A percentile compares a stretch with the other conserved stretches of the same genome.
Conservation (phyloP, 2,888 invertebrate genomes). For the Temnothorax unifasciatus region DNA sequence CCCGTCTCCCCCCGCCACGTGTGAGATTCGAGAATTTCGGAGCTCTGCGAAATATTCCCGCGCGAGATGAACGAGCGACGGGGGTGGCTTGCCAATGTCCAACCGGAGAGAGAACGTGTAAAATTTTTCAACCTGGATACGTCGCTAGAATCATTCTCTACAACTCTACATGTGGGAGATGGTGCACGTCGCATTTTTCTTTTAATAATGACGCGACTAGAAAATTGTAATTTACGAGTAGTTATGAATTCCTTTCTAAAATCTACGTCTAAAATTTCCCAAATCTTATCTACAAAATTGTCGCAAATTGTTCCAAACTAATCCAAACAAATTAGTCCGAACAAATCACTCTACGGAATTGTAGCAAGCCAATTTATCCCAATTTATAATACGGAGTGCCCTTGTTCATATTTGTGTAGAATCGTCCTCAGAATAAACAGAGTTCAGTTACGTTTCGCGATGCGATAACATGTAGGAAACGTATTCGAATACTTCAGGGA, state of each 20-base stretch:
- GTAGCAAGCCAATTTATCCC: not conserved
- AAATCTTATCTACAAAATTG: not conserved
- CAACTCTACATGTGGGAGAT: not conserved
- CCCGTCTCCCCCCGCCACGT: not conserved
- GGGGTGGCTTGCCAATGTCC: not conserved
- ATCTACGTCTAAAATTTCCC: not conserved
- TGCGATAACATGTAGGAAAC: not conserved
- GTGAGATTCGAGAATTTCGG: conserved; percentile 53
- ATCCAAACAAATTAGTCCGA: not conserved
- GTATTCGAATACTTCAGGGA: not conserved
- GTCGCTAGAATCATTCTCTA: not conserved
- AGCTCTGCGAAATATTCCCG: conserved; percentile 48
- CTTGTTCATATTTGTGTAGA: not conserved
- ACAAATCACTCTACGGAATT: not conserved
- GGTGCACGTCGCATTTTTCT: not conserved
- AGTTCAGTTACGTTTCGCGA: not conserved
- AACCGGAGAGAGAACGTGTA: not conserved
- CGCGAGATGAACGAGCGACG: conserved; percentile 16
- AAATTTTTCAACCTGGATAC: conserved; percentile 17
- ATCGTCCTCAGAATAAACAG: not conserved
- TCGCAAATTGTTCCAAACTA: not conserved
- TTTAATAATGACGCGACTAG: not conserved
- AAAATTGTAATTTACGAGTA: conserved; percentile 18
- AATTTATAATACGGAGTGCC: not conserved
- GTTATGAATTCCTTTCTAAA: not conserved